Base-by-base conservation (phyloP, 92 coral and sea anemone species). In the Ricordea florida region DNA sequence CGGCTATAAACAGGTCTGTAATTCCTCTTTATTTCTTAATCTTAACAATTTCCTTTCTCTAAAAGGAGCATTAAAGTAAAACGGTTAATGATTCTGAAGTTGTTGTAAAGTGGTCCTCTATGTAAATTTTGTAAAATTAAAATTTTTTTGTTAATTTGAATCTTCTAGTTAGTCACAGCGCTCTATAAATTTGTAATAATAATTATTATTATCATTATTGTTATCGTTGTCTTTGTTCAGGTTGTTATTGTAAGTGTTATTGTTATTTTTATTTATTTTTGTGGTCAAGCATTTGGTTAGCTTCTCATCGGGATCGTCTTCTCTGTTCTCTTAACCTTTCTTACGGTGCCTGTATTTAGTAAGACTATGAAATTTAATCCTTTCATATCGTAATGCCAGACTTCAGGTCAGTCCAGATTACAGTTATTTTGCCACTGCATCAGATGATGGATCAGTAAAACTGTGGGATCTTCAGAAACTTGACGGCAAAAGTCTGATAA, bases 401-500 rank as follows among this genome's bases (percentile, higher is more conserved):
- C 57, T 96, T 29, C 93, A 86, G 55, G 89, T 92, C 36, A 91
- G 99, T 73, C 87, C 91, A 31, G 97, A 96, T 48, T 62, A 51
- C 24, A 63, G 80, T 50, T 84, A 67, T 48, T 92, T 96, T 69
- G 99, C 99, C 41, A 85, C 99, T 6, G 93, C 97, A 23, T 96
- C 99, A 20, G 97, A 96, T 62, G 99, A 96, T 6, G 99, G 99
- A 3, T 85, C 99, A 8, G 97, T 96, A 15, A 96, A 96, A 62
- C 83, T 96, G 26, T 96, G 99, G 99, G 99, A 96, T 49, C 57
- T 93, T 8, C 96, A 83, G 74, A 87, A 93, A 57, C 85, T 96
- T 55, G 99, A 96, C 51, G 97, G 97, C 21, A 88, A 85, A 59
- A 87, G 96, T 14, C 72, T 96, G 76, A 82, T 96, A 33, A 93